Evolutionary conservation across 2,113 vertebrate genomes (phyloP).

Genomic region (Phrynocephalus versicolor): DNA sequence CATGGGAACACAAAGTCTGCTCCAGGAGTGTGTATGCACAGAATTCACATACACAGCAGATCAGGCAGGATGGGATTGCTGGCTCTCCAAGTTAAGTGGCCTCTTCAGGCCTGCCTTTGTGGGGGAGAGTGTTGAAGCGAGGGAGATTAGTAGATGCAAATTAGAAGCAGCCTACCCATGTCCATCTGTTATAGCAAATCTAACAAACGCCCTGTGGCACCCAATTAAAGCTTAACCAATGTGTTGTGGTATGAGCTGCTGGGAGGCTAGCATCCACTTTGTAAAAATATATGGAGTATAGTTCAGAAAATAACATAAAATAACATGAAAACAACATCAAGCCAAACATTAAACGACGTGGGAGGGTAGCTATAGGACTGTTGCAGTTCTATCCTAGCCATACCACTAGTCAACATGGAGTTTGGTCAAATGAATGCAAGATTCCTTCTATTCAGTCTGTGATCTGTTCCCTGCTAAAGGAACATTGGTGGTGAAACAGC

Average conservation of each 20-base stretch:
- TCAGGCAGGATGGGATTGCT: background rate
- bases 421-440: background rate
- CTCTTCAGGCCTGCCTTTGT: background rate
- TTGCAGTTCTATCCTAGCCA: too few relatives aligned
- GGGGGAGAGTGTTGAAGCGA: background rate
- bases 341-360: too few relatives aligned
- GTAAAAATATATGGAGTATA: background rate
- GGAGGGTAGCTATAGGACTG: too few relatives aligned
- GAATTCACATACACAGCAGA: background rate
- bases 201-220: background rate
- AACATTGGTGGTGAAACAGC: background rate
- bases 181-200: too few relatives aligned
- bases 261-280: background rate
- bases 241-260: background rate
- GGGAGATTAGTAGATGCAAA: background rate
- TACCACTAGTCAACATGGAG: background rate
- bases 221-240: background rate
- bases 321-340: too few relatives aligned
- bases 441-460: background rate
- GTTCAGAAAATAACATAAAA: too few relatives aligned
- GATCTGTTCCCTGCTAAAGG: background rate
- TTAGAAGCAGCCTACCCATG: background rate
- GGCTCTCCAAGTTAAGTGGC: background rate
- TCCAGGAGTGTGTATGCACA: too few relatives aligned
- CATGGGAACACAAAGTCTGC: background rate